phyloP scores from a whole-genome alignment of 1,140 invertebrate genomes.

The Drosophila parabipectinata region DNA sequence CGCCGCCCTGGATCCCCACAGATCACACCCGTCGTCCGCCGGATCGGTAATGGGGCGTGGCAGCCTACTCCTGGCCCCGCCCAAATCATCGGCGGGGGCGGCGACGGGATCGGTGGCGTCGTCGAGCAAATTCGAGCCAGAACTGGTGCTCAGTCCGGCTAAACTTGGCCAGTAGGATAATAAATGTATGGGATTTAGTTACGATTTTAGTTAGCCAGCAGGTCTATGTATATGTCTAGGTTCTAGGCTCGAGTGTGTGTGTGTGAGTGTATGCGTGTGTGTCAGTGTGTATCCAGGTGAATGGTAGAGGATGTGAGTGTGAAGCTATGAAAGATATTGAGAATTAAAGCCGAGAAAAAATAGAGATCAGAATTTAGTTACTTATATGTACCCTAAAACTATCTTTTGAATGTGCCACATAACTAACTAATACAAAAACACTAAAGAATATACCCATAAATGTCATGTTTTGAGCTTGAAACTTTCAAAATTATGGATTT shows the following conservation, averaged over 20 bases:
- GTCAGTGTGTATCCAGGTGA: constrained; percentile 17
- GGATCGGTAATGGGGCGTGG: constrained; percentile 54
- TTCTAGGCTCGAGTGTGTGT: constrained; percentile 30
- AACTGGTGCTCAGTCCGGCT: constrained; percentile 82
- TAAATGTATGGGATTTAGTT: constrained; percentile 40
- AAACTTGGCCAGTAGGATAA: constrained; percentile 79
- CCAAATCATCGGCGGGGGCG: constrained; percentile 17
- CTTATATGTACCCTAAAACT: constrained; percentile 42
- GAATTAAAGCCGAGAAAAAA: neutral
- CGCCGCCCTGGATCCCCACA: constrained; percentile 29
- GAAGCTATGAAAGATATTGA: constrained; percentile 4
- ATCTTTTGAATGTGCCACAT: constrained; percentile 78
- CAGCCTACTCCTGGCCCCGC: constrained; percentile 32
- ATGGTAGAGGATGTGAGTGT: constrained; percentile 3
- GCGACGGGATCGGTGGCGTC: constrained; percentile 35
- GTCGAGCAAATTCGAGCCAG: constrained; percentile 74
- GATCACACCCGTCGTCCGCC: constrained; percentile 72
- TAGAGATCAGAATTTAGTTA: constrained; percentile 7
- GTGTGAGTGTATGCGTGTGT: constrained; percentile 6
- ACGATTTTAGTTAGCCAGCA: constrained; percentile 69
- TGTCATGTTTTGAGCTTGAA: constrained; percentile 39
- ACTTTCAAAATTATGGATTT: neutral
- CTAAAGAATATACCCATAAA: constrained; percentile 6
- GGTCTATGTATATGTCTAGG: constrained; percentile 44
- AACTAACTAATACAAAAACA: constrained; percentile 27